Evolutionary conservation across 2,797 vertebrate species (phyloP).

Genomic region (Epinephelus coioides): DNA sequence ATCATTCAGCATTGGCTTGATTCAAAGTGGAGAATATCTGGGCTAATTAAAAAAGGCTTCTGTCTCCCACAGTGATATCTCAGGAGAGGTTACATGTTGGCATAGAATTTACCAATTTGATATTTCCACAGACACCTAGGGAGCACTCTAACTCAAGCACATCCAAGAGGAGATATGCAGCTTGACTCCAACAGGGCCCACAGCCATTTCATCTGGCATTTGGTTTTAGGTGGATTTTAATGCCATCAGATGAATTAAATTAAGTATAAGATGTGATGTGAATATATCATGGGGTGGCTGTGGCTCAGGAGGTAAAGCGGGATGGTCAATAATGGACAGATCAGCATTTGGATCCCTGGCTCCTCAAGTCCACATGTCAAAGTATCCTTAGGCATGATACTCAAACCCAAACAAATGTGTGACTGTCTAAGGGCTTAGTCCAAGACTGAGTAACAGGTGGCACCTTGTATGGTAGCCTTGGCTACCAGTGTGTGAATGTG

Average conservation of each 20-base stretch:
- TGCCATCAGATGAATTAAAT: not conserved
- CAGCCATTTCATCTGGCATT: not conserved
- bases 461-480: too few species aligned
- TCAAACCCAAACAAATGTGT: too few species aligned
- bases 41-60: conserved; percentile 54
- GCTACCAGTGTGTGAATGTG: too few species aligned
- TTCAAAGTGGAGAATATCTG: conserved; percentile 27
- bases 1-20: conserved; percentile 36
- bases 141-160: conserved; percentile 10
- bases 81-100: conserved; percentile 32
- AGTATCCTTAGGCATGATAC: too few species aligned
- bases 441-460: too few species aligned
- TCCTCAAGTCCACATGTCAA: too few species aligned
- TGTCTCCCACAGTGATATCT: conserved; percentile 29
- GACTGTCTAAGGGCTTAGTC: too few species aligned
- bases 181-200: not conserved
- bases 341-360: too few species aligned
- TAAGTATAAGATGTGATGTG: not conserved
- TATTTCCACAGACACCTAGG: conserved; percentile 31
- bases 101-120: conserved; percentile 33
- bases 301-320: too few species aligned
- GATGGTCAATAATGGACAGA: too few species aligned
- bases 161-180: conserved; percentile 2
- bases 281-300: not conserved
- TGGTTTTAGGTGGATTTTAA: conserved; percentile 9